Evolutionary conservation across 64 coral and sea anemone species (phyloP).

Genomic region (Dendronephthya gigantea): DNA sequence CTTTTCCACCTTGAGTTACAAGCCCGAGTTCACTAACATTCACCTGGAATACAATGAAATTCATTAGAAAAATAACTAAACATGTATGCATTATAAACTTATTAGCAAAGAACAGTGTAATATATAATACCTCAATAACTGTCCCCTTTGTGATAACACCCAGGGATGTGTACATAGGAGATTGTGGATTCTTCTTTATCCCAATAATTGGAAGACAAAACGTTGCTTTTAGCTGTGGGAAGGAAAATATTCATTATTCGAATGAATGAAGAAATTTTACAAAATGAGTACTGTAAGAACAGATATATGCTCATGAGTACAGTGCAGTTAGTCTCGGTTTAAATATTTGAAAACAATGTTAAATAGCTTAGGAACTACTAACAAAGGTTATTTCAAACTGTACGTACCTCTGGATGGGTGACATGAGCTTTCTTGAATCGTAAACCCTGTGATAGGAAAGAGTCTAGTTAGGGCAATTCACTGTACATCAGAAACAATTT

Average conservation of each 20-base stretch:
- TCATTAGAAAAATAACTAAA: not conserved
- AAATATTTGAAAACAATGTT: no score
- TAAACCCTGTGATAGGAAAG: conserved; percentile 42
- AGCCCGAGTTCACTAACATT: conserved; percentile 95
- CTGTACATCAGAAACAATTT: not conserved
- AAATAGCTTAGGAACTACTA: no score
- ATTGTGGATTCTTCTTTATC: conserved; percentile 96
- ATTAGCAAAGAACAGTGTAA: not conserved
- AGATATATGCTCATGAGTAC: no score
- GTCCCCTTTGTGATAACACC: conserved; percentile 98
- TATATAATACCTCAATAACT: conserved; percentile 81
- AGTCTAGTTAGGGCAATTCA: not conserved
- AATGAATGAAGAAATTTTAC: no score
- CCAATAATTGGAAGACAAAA: conserved; percentile 93
- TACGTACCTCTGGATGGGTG: conserved; percentile 79
- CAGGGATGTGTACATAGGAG: conserved; percentile 81
- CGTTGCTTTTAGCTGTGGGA: conserved; percentile 86
- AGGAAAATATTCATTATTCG: not conserved
- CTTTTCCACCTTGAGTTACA: conserved; percentile 92
- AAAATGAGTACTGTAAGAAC: no score
- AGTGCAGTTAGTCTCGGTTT: no score
- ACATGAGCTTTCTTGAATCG: conserved; percentile 96
- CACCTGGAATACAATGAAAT: conserved; percentile 34
- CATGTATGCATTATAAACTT: not conserved
- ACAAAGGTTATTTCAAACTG: no score